A percentile compares a stretch with the other conserved stretches of the same genome.
phyloP scores from a whole-genome alignment of 1,140 invertebrate species.

The Cydia splendana region DNA sequence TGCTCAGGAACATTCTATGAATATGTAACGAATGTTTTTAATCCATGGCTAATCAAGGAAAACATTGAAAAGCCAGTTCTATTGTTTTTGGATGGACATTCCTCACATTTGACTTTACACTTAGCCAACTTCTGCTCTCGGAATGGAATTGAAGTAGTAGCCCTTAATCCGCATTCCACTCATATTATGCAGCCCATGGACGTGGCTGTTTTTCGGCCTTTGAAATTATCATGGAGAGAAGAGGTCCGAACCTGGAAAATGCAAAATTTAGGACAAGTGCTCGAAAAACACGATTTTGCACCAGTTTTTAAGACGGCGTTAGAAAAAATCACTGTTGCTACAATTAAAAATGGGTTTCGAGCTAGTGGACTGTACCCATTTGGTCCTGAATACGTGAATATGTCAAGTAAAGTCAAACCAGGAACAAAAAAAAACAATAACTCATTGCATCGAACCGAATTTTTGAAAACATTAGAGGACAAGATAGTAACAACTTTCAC shows the following conservation, averaged over 20 bases:
- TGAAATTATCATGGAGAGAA: background rate
- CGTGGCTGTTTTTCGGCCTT: conserved; percentile 55
- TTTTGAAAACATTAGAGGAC: background rate
- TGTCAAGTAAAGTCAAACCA: background rate
- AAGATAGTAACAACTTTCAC: background rate
- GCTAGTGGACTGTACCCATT: conserved; percentile 36
- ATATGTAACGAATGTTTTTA: conserved; percentile 58
- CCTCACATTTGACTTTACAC: conserved; percentile 57
- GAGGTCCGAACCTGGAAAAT: background rate
- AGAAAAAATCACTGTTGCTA: conserved; percentile 7
- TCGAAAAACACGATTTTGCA: conserved; percentile 33
- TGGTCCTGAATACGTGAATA: conserved; percentile 38
- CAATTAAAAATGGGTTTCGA: conserved; percentile 38
- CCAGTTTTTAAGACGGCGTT: conserved; percentile 31
- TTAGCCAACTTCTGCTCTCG: conserved; percentile 58
- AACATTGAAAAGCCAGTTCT: conserved; percentile 55
- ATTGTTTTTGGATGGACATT: conserved; percentile 65
- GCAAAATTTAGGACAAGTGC: background rate
- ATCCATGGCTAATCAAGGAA: conserved; percentile 44
- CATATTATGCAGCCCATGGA: conserved; percentile 66
- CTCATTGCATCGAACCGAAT: background rate
- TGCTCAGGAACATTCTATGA: conserved; percentile 69
- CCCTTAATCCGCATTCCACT: conserved; percentile 61
- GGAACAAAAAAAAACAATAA: background rate
- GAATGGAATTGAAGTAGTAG: conserved; percentile 60